These are phyloP conservation scores for Lophura nycthemera DNA, from an alignment of 2,113 vertebrate species.

Conservation along the genomic window DNA sequence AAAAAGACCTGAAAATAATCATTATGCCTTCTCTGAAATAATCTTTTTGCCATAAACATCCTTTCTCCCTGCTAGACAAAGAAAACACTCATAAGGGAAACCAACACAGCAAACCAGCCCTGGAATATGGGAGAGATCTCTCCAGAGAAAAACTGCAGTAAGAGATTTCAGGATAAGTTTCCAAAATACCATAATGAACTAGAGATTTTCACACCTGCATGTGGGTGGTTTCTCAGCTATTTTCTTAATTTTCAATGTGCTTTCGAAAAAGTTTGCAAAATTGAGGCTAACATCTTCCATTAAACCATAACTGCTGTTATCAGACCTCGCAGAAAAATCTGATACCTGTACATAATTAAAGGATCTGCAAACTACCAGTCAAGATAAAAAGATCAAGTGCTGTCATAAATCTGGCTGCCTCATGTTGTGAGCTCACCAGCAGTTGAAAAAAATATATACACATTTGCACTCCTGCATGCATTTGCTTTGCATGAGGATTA, in stretches of 20 bases:
- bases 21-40: neutral
- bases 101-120: neutral
- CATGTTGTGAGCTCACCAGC: constrained; percentile 9
- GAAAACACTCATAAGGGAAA: neutral
- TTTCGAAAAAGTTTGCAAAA: constrained; percentile 7
- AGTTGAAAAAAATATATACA: neutral
- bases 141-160: neutral
- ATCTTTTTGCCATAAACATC: neutral
- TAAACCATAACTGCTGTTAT: neutral
- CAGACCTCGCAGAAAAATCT: neutral
- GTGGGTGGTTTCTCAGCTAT: neutral
- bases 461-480: neutral
- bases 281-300: neutral
- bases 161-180: neutral
- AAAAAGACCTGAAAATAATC: neutral
- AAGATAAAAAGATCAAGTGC: constrained; percentile 58
- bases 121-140: neutral
- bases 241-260: neutral
- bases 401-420: constrained; percentile 35
- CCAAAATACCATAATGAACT: neutral
- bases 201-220: neutral
- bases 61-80: neutral
- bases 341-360: constrained; percentile 40
- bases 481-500: neutral
- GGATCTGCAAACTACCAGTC: constrained; percentile 36